These are phyloP conservation scores for Netelia melanura DNA, from an alignment of 2,888 invertebrate genomes.

Conservation along the genomic window DNA sequence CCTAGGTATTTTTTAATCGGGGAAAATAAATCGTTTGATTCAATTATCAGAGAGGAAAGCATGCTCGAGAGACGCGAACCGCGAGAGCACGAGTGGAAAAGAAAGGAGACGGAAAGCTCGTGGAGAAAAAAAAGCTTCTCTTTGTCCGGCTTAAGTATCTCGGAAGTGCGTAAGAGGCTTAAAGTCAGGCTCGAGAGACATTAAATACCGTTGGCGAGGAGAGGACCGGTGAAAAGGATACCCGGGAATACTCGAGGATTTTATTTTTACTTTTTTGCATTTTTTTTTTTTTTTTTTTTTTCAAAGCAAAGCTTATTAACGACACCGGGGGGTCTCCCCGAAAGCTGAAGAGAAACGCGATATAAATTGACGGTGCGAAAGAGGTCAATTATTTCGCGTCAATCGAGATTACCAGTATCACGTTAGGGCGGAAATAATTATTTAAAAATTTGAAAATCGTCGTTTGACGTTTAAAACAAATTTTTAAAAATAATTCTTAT, in stretches of 20 bases:
- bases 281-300: not conserved
- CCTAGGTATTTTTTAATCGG: conserved; percentile 82
- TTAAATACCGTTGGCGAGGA: conserved; percentile 68
- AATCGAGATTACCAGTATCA: conserved; percentile 49
- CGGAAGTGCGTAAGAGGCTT: conserved; percentile 83
- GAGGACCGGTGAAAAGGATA: conserved; percentile 54
- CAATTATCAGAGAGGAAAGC: conserved; percentile 80
- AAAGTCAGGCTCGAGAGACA: conserved; percentile 73
- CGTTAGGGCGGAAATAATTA: not conserved
- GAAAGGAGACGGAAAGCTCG: conserved; percentile 62
- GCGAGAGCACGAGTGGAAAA: conserved; percentile 58
- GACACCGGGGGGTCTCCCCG: conserved; percentile 20
- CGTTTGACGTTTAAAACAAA: not conserved
- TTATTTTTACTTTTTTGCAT: conserved; percentile 40
- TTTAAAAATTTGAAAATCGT: not conserved
- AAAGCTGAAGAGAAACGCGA: conserved; percentile 16
- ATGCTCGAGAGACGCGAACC: conserved; percentile 54
- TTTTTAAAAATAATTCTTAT: not conserved
- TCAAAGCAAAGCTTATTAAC: conserved; percentile 62
- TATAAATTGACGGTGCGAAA: conserved; percentile 31
- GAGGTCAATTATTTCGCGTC: not conserved
- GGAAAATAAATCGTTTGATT: conserved; percentile 84
- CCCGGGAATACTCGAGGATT: conserved; percentile 32
- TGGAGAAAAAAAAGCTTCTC: conserved; percentile 77
- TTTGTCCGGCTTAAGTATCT: conserved; percentile 83